phyloP scores from a whole-genome alignment of 2,888 invertebrate species.

The Agonopterix heracliana region DNA sequence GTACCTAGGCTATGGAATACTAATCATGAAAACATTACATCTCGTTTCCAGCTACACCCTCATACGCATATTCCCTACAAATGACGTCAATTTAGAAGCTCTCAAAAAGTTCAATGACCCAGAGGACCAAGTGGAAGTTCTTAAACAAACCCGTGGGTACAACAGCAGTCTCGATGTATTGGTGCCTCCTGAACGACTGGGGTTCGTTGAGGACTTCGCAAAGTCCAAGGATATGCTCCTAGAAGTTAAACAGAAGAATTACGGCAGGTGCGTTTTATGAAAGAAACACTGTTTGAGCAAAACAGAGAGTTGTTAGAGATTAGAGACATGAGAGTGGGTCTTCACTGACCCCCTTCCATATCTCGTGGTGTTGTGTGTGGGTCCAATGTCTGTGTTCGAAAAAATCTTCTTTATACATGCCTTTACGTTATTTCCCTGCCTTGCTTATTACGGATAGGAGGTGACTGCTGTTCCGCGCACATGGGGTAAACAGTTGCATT shows the following conservation, averaged over 20 bases:
- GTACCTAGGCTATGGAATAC: too few relatives aligned
- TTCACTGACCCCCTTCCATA: too few relatives aligned
- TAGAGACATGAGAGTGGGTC: too few relatives aligned
- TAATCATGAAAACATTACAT: too few relatives aligned
- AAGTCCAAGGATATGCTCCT: slow-evolving; percentile 24
- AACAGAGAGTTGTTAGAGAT: too few relatives aligned
- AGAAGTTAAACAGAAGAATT: slow-evolving; percentile 37
- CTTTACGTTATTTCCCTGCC: too few relatives aligned
- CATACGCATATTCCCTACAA: slow-evolving; percentile 36
- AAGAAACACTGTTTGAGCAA: background rate
- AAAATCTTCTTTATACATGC: too few relatives aligned
- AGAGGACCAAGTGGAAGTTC: slow-evolving; percentile 34
- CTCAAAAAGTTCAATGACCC: slow-evolving; percentile 33
- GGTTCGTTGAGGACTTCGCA: slow-evolving; percentile 34
- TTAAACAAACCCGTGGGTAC: slow-evolving; percentile 45
- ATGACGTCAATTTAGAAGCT: slow-evolving; percentile 31
- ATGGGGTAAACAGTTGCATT: too few relatives aligned
- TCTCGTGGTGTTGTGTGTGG: too few relatives aligned
- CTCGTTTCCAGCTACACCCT: slow-evolving; percentile 39
- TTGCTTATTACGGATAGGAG: too few relatives aligned
- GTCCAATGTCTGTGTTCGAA: too few relatives aligned
- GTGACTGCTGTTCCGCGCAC: too few relatives aligned
- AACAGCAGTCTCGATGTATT: slow-evolving; percentile 58
- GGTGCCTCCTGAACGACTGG: slow-evolving; percentile 36
- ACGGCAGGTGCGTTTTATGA: slow-evolving; percentile 49